Conservation (phyloP, 2,113 vertebrate genomes). For the Lonchura striata region DNA sequence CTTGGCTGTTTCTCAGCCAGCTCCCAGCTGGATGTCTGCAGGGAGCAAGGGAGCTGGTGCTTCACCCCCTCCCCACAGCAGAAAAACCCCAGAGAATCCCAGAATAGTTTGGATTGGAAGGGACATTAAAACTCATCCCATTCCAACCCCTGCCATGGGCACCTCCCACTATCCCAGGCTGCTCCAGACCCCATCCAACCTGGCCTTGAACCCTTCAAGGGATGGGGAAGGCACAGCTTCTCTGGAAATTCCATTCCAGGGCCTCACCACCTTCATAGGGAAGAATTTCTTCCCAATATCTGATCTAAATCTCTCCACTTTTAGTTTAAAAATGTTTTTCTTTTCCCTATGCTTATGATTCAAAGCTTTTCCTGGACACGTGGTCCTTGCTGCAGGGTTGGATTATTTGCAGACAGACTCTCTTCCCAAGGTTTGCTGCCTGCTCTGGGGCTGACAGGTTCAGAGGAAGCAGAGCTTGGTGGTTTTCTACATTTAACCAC, state of each 20-base stretch:
- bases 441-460: not conserved
- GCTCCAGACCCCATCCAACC: not conserved
- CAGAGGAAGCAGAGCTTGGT: not conserved
- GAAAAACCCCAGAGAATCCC: not conserved
- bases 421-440: not conserved
- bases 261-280: no score
- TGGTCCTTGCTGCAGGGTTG: not conserved
- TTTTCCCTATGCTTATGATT: accelerated
- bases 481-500: not conserved
- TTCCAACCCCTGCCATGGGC: not conserved
- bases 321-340: not conserved
- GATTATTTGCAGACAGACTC: not conserved
- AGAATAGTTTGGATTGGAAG: not conserved
- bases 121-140: not conserved
- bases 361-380: not conserved
- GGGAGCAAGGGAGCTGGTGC: not conserved
- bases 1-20: not conserved
- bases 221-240: not conserved
- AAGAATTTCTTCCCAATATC: not conserved
- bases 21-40: not conserved
- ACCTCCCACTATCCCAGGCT: not conserved
- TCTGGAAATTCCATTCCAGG: not conserved
- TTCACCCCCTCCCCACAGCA: not conserved
- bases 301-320: not conserved
- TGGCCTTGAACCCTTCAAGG: not conserved